phyloP scores from a whole-genome alignment of 2,888 invertebrate species.

The Morpho helenor region DNA sequence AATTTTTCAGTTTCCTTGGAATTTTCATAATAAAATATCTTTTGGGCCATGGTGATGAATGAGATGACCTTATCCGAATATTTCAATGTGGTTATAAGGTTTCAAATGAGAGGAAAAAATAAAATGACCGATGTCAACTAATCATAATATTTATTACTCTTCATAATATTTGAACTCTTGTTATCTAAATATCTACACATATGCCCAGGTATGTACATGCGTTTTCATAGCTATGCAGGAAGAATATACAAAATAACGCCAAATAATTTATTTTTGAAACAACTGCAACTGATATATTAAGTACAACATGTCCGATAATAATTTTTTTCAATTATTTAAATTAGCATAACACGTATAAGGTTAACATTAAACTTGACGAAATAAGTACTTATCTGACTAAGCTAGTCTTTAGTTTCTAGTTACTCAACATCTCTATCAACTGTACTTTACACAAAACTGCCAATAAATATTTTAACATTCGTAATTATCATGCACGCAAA shows the following conservation, averaged over 20 bases:
- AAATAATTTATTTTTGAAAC: conserved; percentile 58
- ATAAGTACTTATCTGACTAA: conserved; percentile 38
- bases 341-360: conserved; percentile 43
- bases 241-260: conserved; percentile 67
- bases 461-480: conserved; percentile 10
- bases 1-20: too few relatives aligned
- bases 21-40: too few relatives aligned
- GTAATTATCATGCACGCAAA: too few relatives aligned
- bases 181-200: conserved; percentile 75
- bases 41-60: too few relatives aligned
- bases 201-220: conserved; percentile 72
- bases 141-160: conserved; percentile 74
- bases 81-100: too few relatives aligned
- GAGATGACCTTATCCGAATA: too few relatives aligned
- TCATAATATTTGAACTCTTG: conserved; percentile 76
- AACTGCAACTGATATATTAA: conserved; percentile 55
- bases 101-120: conserved; percentile 16
- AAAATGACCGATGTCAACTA: conserved; percentile 57
- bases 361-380: conserved; percentile 40
- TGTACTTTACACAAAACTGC: conserved; percentile 11
- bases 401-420: conserved; percentile 20
- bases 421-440: conserved; percentile 11
- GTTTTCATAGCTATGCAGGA: conserved; percentile 50
- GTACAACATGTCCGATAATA: conserved; percentile 46
- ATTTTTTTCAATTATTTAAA: conserved; percentile 30